Percentiles rank a stretch among this genome's conserved stretches.
Evolutionary conservation across 2,888 invertebrate genomes (phyloP).

Genomic region (Ophion obscuratus): DNA sequence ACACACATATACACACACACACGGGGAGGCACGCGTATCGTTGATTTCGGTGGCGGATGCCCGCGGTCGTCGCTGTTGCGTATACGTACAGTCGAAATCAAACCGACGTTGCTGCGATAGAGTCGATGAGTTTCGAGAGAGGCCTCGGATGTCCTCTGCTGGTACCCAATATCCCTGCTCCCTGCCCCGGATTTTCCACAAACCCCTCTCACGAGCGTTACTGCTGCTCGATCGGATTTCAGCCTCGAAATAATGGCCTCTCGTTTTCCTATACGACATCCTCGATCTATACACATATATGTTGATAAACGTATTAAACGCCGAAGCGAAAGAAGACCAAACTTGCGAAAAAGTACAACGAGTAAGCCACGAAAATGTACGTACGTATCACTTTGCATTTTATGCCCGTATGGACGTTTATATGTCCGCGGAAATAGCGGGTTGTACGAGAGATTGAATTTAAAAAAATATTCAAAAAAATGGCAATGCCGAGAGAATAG

Average conservation of each 20-base stretch:
- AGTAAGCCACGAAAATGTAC: slow-evolving; percentile 13
- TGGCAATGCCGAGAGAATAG: not conserved
- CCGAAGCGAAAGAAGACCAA: not conserved
- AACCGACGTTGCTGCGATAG: slow-evolving; percentile 53
- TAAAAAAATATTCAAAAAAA: slow-evolving; percentile 47
- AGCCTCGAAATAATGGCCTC: slow-evolving; percentile 51
- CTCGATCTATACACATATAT: not conserved
- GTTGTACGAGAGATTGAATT: slow-evolving; percentile 55
- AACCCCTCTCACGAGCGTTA: slow-evolving; percentile 32
- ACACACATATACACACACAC: no score
- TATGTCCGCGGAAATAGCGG: not conserved
- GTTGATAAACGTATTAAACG: not conserved
- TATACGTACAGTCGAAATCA: slow-evolving; percentile 60
- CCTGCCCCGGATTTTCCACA: not conserved
- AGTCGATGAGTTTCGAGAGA: slow-evolving; percentile 51
- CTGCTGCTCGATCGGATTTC: slow-evolving; percentile 62
- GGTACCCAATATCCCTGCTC: slow-evolving; percentile 12
- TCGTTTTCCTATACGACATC: slow-evolving; percentile 45
- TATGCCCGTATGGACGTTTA: not conserved
- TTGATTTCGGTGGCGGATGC: slow-evolving; percentile 48
- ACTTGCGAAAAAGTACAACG: slow-evolving; percentile 24
- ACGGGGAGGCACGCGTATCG: slow-evolving; percentile 58
- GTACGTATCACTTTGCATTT: not conserved
- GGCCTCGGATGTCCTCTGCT: slow-evolving; percentile 31
- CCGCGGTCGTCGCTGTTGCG: slow-evolving; percentile 33